phyloP scores from a whole-genome alignment of 2,797 vertebrate genomes.

The Micropoecilia bifurca region DNA sequence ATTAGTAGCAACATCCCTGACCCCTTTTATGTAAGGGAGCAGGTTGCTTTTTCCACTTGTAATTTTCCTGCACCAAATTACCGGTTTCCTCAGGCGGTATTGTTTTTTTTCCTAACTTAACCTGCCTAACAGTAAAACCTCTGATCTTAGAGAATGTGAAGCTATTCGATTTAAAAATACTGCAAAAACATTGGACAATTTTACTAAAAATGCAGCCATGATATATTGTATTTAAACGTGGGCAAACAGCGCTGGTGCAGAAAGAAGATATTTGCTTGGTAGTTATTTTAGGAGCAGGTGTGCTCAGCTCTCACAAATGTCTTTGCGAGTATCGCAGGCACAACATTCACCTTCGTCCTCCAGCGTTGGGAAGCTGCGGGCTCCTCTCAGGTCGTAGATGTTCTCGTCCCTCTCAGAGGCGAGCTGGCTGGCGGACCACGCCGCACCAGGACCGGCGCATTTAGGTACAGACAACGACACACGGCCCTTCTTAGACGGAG shows the following conservation, averaged over 20 bases:
- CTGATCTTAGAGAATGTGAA: not conserved
- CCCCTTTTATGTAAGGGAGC: not conserved
- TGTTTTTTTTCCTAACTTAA: not conserved
- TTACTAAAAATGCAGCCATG: not conserved
- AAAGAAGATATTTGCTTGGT: not conserved
- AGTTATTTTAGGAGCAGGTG: not conserved
- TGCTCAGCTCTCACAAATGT: not conserved
- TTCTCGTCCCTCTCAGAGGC: constrained; percentile 89
- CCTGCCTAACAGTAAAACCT: not conserved
- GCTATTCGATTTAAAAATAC: not conserved
- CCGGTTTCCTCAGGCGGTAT: not conserved
- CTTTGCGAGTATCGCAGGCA: not conserved
- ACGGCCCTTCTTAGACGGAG: constrained; percentile 96
- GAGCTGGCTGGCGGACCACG: constrained; percentile 94
- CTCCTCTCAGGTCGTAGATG: constrained; percentile 91
- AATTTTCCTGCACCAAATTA: not conserved
- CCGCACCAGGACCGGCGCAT: constrained; percentile 86
- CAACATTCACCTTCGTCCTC: constrained; percentile 91
- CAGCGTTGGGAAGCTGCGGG: constrained; percentile 94
- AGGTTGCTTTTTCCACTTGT: not conserved
- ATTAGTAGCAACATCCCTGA: too few species aligned
- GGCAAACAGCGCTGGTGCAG: not conserved
- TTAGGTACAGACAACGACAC: constrained; percentile 88
- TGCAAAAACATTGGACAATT: not conserved
- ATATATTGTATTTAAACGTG: not conserved